A percentile compares a stretch with the other conserved stretches of the same genome.
Evolutionary conservation across 2,797 vertebrate genomes (phyloP).

Genomic region (Poecilia gillii): DNA sequence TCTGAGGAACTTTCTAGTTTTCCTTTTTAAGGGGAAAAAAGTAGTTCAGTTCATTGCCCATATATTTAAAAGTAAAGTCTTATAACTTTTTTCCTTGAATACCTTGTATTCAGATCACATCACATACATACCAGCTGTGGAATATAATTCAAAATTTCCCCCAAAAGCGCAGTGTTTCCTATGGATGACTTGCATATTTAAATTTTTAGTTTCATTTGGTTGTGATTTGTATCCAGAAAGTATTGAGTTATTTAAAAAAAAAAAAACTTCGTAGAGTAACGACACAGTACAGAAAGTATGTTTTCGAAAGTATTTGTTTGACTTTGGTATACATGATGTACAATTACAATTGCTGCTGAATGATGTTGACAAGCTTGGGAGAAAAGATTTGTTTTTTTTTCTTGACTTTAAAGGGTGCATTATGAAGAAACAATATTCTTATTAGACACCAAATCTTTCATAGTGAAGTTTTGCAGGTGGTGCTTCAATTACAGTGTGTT

Average conservation of each 20-base stretch:
- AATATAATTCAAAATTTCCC: constrained; percentile 2
- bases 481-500: constrained; percentile 57
- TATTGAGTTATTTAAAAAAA: constrained; percentile 18
- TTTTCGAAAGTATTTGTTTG: constrained; percentile 34
- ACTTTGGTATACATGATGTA: constrained; percentile 19
- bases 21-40: background rate
- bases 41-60: background rate
- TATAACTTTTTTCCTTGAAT: background rate
- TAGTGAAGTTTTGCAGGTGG: constrained; percentile 41
- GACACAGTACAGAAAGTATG: constrained; percentile 2
- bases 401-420: constrained; percentile 5
- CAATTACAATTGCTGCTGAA: constrained; percentile 24
- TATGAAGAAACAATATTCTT: background rate
- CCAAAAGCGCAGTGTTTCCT: constrained; percentile 13
- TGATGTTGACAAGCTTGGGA: background rate
- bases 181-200: constrained; percentile 39
- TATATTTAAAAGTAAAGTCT: constrained; percentile 6
- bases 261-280: constrained; percentile 8
- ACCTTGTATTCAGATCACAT: background rate
- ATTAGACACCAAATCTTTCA: constrained; percentile 18
- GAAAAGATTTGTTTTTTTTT: constrained; percentile 13
- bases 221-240: constrained; percentile 24
- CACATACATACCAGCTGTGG: background rate
- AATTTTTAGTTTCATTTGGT: constrained; percentile 41
- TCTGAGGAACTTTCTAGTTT: background rate